Evolutionary conservation across 2,888 invertebrate species (phyloP).

Genomic region (Lycia hirtaria): DNA sequence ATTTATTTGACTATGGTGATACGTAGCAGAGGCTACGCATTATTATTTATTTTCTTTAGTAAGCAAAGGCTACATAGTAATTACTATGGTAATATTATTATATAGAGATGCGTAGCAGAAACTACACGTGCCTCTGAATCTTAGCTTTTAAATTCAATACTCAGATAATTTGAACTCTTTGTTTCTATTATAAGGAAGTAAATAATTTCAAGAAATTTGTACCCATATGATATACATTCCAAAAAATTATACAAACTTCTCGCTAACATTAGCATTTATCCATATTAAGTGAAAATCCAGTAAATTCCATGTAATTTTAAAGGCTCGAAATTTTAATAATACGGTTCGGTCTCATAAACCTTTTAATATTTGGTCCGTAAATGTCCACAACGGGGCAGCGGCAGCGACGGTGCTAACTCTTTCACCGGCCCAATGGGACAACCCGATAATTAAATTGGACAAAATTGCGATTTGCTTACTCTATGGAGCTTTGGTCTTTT

Average conservation of each 20-base stretch:
- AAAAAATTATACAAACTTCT: neutral
- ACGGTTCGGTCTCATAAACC: constrained; percentile 22
- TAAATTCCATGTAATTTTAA: constrained; percentile 1
- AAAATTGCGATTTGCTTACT: constrained; percentile 2
- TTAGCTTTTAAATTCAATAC: too few relatives aligned
- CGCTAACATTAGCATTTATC: neutral
- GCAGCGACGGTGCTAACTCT: constrained; percentile 1
- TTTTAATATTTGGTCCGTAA: constrained; percentile 31
- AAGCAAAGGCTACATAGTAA: too few relatives aligned
- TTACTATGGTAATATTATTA: too few relatives aligned
- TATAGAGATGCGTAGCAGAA: too few relatives aligned
- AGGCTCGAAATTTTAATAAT: neutral
- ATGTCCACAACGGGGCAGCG: constrained; percentile 16
- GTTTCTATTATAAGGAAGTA: too few relatives aligned
- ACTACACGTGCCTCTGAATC: too few relatives aligned
- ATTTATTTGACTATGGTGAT: too few relatives aligned
- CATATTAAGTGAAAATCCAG: neutral
- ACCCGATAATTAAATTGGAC: constrained; percentile 27
- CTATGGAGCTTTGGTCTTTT: neutral
- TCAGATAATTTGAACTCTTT: too few relatives aligned
- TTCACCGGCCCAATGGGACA: constrained; percentile 2
- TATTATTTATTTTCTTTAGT: too few relatives aligned
- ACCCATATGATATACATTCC: too few relatives aligned
- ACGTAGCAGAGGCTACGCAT: too few relatives aligned
- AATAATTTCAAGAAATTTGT: neutral